Evolutionary conservation across 37 sponge, comb jelly and placozoan species (phyloP), one percentile per base, ranked within the genome.

Genomic region (Theonella swinhoei): DNA sequence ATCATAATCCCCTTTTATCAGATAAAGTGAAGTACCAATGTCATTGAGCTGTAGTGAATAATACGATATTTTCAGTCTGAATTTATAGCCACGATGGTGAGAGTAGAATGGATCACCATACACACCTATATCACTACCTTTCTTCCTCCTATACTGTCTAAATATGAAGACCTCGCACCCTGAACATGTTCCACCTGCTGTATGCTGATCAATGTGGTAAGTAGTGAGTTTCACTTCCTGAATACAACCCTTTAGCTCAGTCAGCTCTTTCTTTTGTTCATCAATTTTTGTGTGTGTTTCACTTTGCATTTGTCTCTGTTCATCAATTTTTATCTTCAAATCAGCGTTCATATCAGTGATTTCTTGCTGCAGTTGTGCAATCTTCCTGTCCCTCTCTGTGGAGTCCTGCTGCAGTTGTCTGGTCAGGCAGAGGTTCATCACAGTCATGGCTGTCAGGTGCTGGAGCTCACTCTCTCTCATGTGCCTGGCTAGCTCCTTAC

Each of bases 371-470:
- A 73, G 74, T 24, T 73, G 36, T n/a, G 23, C 74, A 19, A 73
- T 39, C 47, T 73, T 24, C 74, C 39, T 24, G 41, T 73, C 74
- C 7, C 34, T 73, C 28, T 73, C 47, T 3, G 43, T 3, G 36
- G 34, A 25, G 36, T 42, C 34, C 74, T 73, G 42, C 40, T 73
- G 43, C 26, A 68, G 32, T 75, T 77, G 64, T 59, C 39, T 70
- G 24, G 78, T 70, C 5, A 77, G 60, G 17, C 39, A 36, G 29
- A 77, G 62, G 60, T 71, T 77, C 39, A 70, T 39, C 17, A 43
- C 60, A 34, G 85, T 33, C 25, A 38, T 25, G 5, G 24, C 31
- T 9, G 73, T 37, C 3, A 76, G 85, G 69, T 85, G 85, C 32
- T 69, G 42, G 1, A 64, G 70, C 11, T 19, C 32, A 3, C 61